Evolutionary conservation across 2,113 vertebrate genomes (phyloP), one percentile per base, ranked within the genome.

Genomic region (Heteronetta atricapilla): DNA sequence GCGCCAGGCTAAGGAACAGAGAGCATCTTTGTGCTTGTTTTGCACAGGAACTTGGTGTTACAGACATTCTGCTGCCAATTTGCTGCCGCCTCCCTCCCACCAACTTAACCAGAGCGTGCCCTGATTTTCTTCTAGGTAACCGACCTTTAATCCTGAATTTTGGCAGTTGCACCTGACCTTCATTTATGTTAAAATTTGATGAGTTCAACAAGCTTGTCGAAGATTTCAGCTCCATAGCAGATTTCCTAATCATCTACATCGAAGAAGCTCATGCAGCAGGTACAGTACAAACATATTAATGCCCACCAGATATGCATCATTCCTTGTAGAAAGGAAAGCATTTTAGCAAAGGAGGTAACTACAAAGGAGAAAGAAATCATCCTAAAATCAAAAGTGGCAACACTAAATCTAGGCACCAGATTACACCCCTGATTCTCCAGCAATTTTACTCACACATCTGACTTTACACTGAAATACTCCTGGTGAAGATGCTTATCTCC

Each of bases 141-240:
- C 97, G 99, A 38, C 98, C 98, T 25, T 97, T 99, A 96, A 98
- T 99, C 76, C 87, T 99, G 94, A 99, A 98, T 94, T 99, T 99
- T 92, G 99, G 99, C 83, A 99, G 99, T 11, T 99, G 99, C 91
- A 99, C 99, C 95, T 99, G 99, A 99, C 99, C 99, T 95, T 99
- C 99, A 3, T 99, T 99, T 96, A 98, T 99, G 93, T 98, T 97
- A 72, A 99, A 98, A 97, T 98, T 99, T 93, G 98, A 98, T 62
- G 98, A 99, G 97, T 99, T 99, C 97, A 99, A 99, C 96, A 96
- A 97, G 89, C 98, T 99, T 88, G 84, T 98, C 96, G 97, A 97
- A 97, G 99, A 99, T 82, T 99, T 99, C 80, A 52, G 92, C n/a
- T 97, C 97, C 3, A 62, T 97, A 46, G 98, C 98, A 5, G 99